Evolutionary conservation across 2,888 invertebrate species (phyloP).

Genomic region (Clunio marinus): DNA sequence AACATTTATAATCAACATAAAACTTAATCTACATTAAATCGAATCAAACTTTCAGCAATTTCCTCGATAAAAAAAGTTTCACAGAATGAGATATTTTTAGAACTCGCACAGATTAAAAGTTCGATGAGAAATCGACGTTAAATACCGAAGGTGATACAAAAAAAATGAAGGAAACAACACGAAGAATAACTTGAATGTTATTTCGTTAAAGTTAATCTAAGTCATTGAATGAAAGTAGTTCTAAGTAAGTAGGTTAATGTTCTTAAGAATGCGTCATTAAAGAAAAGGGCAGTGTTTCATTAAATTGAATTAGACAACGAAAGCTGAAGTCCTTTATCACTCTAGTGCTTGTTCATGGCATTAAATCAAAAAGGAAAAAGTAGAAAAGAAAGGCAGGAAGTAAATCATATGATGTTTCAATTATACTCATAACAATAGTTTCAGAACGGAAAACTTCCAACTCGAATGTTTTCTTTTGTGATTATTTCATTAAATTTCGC

Average conservation of each 20-base stretch:
- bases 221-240: slow-evolving; percentile 8
- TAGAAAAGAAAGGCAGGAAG: slow-evolving; percentile 1
- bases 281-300: slow-evolving; percentile 29
- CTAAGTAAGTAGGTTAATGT: slow-evolving; percentile 38
- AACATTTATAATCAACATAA: not conserved
- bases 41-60: slow-evolving; percentile 16
- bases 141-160: too few relatives aligned
- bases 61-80: not conserved
- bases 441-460: not conserved
- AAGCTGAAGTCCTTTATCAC: not conserved
- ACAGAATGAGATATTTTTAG: slow-evolving; percentile 2
- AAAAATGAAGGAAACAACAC: not conserved
- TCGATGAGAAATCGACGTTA: not conserved
- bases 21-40: not conserved
- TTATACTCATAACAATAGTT: too few relatives aligned
- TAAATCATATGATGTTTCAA: not conserved
- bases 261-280: not conserved
- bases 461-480: slow-evolving; percentile 12
- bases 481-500: slow-evolving; percentile 19
- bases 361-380: slow-evolving; percentile 12
- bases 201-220: not conserved
- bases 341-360: not conserved
- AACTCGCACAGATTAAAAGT: not conserved
- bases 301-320: slow-evolving; percentile 29
- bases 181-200: too few relatives aligned